These are phyloP conservation scores for Drosophila kuntzei DNA, from an alignment of 2,888 invertebrate genomes.

Conservation along the genomic window DNA sequence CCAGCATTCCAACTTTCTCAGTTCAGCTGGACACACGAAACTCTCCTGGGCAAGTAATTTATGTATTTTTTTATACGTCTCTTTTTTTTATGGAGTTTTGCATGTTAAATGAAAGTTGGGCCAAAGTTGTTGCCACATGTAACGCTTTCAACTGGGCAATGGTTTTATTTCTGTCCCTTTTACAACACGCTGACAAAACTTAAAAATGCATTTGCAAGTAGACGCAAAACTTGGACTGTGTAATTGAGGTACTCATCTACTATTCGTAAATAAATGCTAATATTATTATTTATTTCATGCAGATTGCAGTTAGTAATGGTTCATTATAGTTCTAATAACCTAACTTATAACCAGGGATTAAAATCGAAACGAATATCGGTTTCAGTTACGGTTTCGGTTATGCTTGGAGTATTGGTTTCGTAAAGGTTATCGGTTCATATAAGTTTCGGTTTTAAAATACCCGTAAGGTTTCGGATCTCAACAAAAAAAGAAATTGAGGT, in stretches of 20 bases:
- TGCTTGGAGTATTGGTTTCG: no score
- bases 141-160: constrained; percentile 28
- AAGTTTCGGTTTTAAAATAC: no score
- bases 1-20: constrained; percentile 17
- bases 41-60: constrained; percentile 37
- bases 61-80: constrained; percentile 15
- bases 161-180: constrained; percentile 25
- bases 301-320: not conserved
- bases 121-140: constrained; percentile 38
- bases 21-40: constrained; percentile 25
- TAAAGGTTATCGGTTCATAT: no score
- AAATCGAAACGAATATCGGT: no score
- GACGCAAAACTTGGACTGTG: constrained; percentile 9
- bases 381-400: no score
- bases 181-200: constrained; percentile 21
- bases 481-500: no score
- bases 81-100: constrained; percentile 38
- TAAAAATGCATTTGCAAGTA: constrained; percentile 17
- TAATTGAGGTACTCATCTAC: constrained; percentile 6
- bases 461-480: no score
- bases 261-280: constrained; percentile 10
- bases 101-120: constrained; percentile 41
- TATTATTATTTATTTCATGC: constrained; percentile 5
- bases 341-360: no score
- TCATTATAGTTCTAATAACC: not conserved